These are phyloP conservation scores for Corella eumyota DNA, from an alignment of 23 tunicate genomes.

Conservation along the genomic window DNA sequence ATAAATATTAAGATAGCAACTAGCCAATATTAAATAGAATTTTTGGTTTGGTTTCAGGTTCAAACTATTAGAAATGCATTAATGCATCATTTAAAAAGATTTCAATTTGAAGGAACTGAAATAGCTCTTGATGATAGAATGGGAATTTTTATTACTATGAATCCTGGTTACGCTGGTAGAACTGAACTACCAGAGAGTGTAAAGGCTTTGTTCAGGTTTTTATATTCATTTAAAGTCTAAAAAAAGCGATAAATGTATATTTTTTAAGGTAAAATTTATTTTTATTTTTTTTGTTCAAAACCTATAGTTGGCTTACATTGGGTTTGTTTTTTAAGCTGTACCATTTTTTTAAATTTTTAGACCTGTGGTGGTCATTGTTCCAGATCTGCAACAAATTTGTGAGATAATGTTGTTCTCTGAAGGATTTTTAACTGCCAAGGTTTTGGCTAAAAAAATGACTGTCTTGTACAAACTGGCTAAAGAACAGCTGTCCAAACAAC, in stretches of 20 bases:
- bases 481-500: slow-evolving; percentile 96
- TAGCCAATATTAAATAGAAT: no score
- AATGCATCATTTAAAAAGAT: slow-evolving; percentile 76
- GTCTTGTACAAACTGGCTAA: slow-evolving; percentile 93
- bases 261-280: neutral
- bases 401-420: slow-evolving; percentile 98
- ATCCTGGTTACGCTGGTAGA: slow-evolving; percentile 99
- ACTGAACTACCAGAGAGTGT: slow-evolving; percentile 97
- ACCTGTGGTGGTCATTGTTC: slow-evolving; percentile 97
- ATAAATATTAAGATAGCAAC: no score
- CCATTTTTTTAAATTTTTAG: slow-evolving; percentile 16
- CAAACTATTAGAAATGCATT: slow-evolving; percentile 93
- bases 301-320: neutral
- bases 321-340: no score
- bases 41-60: no score
- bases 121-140: slow-evolving; percentile 80
- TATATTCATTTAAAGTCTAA: neutral
- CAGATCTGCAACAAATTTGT: slow-evolving; percentile 96
- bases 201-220: slow-evolving; percentile 84
- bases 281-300: neutral
- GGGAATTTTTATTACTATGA: slow-evolving; percentile 99
- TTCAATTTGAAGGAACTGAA: slow-evolving; percentile 98
- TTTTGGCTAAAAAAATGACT: slow-evolving; percentile 96
- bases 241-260: slow-evolving; percentile 2
- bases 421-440: slow-evolving; percentile 94